Conservation (phyloP, 2,113 vertebrate species). For the Caranx melampygus region DNA sequence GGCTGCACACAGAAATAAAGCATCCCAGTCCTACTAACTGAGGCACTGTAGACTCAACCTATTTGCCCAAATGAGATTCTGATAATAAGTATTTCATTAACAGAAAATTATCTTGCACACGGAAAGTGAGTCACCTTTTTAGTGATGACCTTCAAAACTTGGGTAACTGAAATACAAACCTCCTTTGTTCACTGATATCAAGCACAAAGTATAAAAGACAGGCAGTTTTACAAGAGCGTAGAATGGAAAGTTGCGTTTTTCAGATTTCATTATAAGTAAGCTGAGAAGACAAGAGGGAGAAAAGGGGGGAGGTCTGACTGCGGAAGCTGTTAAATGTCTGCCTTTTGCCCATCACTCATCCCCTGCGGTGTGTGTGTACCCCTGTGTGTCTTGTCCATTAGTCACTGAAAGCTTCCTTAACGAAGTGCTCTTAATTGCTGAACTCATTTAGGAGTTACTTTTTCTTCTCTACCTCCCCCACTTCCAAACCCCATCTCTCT, state of each 20-base stretch:
- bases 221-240: neutral
- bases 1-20: conserved; percentile 8
- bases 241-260: neutral
- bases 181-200: conserved; percentile 5
- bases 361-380: conserved; percentile 40
- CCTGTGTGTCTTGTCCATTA: conserved; percentile 50
- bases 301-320: conserved; percentile 1
- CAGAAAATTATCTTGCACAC: conserved; percentile 12
- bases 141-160: conserved; percentile 15
- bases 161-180: neutral
- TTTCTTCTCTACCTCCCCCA: neutral
- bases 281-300: neutral
- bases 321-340: conserved; percentile 38
- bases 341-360: conserved; percentile 53
- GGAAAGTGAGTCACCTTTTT: conserved; percentile 2
- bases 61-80: conserved; percentile 37
- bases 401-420: conserved; percentile 60
- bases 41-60: conserved; percentile 32
- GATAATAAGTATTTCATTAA: neutral
- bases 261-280: conserved; percentile 24
- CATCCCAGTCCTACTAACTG: conserved; percentile 13
- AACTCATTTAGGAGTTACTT: conserved; percentile 52
- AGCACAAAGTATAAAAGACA: neutral
- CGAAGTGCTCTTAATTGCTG: conserved; percentile 64
- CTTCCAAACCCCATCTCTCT: neutral